Evolutionary conservation across 2,113 vertebrate species (phyloP).

Genomic region (Scatophagus argus): DNA sequence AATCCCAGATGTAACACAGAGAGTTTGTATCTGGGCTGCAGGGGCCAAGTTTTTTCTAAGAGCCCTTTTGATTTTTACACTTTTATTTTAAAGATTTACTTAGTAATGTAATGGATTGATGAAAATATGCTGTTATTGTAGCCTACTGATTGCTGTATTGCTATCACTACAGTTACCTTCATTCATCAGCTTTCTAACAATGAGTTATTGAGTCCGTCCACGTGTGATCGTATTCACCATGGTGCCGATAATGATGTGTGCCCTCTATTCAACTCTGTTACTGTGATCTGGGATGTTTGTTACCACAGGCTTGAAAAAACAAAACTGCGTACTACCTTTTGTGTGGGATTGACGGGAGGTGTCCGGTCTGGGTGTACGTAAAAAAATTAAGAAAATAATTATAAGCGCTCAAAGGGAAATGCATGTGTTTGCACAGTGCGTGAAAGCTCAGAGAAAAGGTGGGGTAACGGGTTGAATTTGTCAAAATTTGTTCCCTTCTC

Average conservation of each 20-base stretch:
- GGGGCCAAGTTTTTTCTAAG: background rate
- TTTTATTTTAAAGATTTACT: background rate
- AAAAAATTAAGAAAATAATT: slow-evolving; percentile 68
- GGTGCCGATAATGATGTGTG: slow-evolving; percentile 22
- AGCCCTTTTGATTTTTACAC: background rate
- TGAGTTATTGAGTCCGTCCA: slow-evolving; percentile 31
- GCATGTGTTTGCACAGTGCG: slow-evolving; percentile 56
- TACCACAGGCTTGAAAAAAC: slow-evolving; percentile 59
- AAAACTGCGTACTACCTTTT: slow-evolving; percentile 62
- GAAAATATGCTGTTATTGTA: too few relatives aligned
- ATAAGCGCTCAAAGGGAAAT: slow-evolving; percentile 51
- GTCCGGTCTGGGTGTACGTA: slow-evolving; percentile 40
- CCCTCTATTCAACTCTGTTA: slow-evolving; percentile 32
- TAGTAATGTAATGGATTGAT: background rate
- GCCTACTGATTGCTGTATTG: background rate
- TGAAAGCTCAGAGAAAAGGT: slow-evolving; percentile 36
- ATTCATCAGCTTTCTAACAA: slow-evolving; percentile 9
- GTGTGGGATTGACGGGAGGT: slow-evolving; percentile 54
- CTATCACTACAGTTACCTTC: background rate
- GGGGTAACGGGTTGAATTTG: slow-evolving; percentile 28
- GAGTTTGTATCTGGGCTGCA: background rate
- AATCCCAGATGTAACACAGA: background rate
- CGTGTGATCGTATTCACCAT: slow-evolving; percentile 22
- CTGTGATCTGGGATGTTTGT: slow-evolving; percentile 66
- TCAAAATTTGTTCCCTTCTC: slow-evolving; percentile 43